phyloP scores from a whole-genome alignment of 2,113 vertebrate species.

The Amia ocellicauda region DNA sequence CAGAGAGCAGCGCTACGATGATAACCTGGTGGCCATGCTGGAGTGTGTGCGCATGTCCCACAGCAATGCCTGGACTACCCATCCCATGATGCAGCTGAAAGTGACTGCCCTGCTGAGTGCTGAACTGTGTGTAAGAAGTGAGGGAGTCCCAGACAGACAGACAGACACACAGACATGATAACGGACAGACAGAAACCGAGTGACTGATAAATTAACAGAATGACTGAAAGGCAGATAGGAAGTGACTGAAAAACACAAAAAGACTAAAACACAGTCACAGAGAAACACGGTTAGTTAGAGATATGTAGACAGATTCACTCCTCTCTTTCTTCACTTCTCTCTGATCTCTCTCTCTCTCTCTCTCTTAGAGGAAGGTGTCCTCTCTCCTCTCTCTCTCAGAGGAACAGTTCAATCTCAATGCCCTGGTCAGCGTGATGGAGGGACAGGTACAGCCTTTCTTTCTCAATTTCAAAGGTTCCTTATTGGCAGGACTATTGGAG shows the following conservation, averaged over 20 bases:
- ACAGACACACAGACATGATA: background rate
- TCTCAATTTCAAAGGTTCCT: too few species aligned
- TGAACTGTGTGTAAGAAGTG: conserved; percentile 74
- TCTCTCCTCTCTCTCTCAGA: conserved; percentile 43
- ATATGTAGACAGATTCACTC: background rate
- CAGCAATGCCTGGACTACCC: conserved; percentile 55
- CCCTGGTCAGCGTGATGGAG: conserved; percentile 72
- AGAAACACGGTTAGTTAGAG: background rate
- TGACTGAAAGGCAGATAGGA: too few species aligned
- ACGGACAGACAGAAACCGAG: background rate
- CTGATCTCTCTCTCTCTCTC: conserved; percentile 48
- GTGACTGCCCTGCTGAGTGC: conserved; percentile 78
- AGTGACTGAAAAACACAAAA: too few species aligned
- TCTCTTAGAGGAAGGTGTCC: conserved; percentile 69
- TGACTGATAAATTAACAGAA: too few species aligned
- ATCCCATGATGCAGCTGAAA: conserved; percentile 86
- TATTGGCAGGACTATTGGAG: too few species aligned
- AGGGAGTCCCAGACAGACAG: background rate
- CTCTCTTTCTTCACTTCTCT: conserved; percentile 6
- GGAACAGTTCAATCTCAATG: conserved; percentile 55
- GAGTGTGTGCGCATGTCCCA: conserved; percentile 78
- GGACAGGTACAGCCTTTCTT: conserved; percentile 57
- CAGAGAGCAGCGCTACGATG: conserved; percentile 69
- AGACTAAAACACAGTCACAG: too few species aligned
- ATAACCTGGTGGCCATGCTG: conserved; percentile 71